Evolutionary conservation across 2,888 invertebrate species (phyloP), one percentile per base, ranked within the genome.

Genomic region (Erynnis tages): DNA sequence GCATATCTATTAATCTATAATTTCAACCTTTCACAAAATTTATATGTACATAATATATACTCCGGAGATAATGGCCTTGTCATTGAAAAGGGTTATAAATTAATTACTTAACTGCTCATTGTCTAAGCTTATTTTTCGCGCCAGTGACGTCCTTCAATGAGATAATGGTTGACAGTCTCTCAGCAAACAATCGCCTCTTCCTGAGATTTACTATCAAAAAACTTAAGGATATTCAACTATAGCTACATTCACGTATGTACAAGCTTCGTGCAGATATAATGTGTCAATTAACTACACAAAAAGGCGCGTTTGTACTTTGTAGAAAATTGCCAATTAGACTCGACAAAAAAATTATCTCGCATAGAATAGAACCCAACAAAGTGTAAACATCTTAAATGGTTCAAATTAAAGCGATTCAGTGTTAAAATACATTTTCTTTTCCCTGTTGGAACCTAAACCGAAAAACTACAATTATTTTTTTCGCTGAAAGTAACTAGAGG

Each of bases 111-210:
- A 66, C 67, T 69, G 61, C 65, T 66, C 67, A 75, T 78, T 79
- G 76, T 79, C 77, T 71, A 58, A 60, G 54, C 60, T 71, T 65
- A 73, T 73, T 80, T 75, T 65, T 71, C 79, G 79, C 82, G 75
- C 77, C 77, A 73, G 63, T 71, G 60, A 64, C 59, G 72, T 64
- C 83, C 83, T 79, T 81, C 71, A 59, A 13, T 7, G 25, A 50
- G 50, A 50, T 50, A 43, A 43, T 50, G 59, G 62, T 60, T 61
- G 55, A 67, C 76, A 74, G 60, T 76, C 71, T 62, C 69, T 65
- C 57, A 37, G 53, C 52, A 62, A 62, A 68, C 65, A 66, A 68
- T 66, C 56, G 57, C 59, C 57, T 62, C 60, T 63, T 57, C 57
- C 58, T 57, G 47, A 60, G 55, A 60, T 59, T 57, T 57, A 44